Evolutionary conservation across 1,140 invertebrate genomes (phyloP), one percentile per base, ranked within the genome.

Genomic region (Bombus cullumanus): DNA sequence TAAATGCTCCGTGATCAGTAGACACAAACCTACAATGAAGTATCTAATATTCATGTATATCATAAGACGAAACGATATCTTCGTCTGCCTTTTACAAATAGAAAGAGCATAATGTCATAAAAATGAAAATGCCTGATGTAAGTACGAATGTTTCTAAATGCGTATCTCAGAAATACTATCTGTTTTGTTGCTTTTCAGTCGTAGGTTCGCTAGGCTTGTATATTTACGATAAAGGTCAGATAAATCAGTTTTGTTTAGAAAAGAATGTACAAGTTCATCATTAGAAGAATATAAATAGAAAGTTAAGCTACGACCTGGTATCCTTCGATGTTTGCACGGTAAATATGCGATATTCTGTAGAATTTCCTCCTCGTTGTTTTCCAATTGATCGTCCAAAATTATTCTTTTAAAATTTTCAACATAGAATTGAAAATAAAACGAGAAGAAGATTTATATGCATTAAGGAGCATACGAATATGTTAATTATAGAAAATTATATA

Each of bases 241-340:
- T 28, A 41, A 78, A 64, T 43, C 41, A 10, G 12, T 34, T 68
- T n/a, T 41, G 31, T 25, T 25, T 28, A 25, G 57, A 34, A 37
- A 68, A 41, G 13, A 31, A 34, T 22, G 39, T n/a, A 41, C 34
- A 28, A 57, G n/a, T 53, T 66, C 22, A 47, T 66, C 28, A 25
- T 57, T 83, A 69, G 22, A 64, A 57, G 47, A 69, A 10, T 69
- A 77, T 53, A 77, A 15, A 39, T 76, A 76, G 81, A 66, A 82
- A 82, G 25, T 37, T 28, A 41, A 25, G 22, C 53, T 41, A 39
- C 59, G n/a, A 15, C 47, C 9, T 43, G 25, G 18, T 22, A 59
- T 66, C 59, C 31, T 68, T 47, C 13, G 10, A 71, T 25, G 47
- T 72, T 79, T 66, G 3, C 34, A 66, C 28, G 39, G 39, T 39